phyloP scores from a whole-genome alignment of 1,140 invertebrate genomes.

The Formica exsecta region DNA sequence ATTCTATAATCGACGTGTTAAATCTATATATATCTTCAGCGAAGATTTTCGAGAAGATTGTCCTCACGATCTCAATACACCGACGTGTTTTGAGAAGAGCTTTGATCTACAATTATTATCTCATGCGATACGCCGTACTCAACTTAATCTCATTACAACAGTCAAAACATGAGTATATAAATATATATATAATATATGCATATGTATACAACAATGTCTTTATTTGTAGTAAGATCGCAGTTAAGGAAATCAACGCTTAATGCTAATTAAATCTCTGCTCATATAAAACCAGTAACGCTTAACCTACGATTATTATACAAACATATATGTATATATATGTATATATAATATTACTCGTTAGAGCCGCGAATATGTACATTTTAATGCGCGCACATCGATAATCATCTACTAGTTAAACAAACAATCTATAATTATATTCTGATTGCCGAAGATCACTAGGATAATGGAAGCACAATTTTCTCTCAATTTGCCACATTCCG shows the following conservation, averaged over 20 bases:
- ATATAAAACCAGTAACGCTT: conserved; percentile 47
- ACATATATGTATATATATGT: conserved; percentile 33
- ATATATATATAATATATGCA: conserved; percentile 33
- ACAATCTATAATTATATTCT: neutral
- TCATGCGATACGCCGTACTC: conserved; percentile 18
- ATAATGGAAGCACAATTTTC: conserved; percentile 56
- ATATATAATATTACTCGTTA: neutral
- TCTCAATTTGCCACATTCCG: neutral
- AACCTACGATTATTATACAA: conserved; percentile 28
- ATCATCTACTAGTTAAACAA: neutral
- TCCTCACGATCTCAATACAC: conserved; percentile 6
- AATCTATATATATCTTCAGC: neutral
- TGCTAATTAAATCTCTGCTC: conserved; percentile 63
- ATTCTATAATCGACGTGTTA: neutral
- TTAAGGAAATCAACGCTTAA: conserved; percentile 60
- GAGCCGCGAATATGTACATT: conserved; percentile 61
- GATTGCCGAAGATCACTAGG: conserved; percentile 25
- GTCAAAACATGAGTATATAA: conserved; percentile 45
- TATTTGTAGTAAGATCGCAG: conserved; percentile 20
- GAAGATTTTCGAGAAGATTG: conserved; percentile 7
- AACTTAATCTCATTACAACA: conserved; percentile 56
- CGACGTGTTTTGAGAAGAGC: conserved; percentile 18
- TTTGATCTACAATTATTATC: conserved; percentile 40
- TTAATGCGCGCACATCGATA: conserved; percentile 13
- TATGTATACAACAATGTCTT: conserved; percentile 52